Evolutionary conservation across 2,888 invertebrate species (phyloP), one percentile per base, ranked within the genome.

Genomic region (Tanypteryx hageni): DNA sequence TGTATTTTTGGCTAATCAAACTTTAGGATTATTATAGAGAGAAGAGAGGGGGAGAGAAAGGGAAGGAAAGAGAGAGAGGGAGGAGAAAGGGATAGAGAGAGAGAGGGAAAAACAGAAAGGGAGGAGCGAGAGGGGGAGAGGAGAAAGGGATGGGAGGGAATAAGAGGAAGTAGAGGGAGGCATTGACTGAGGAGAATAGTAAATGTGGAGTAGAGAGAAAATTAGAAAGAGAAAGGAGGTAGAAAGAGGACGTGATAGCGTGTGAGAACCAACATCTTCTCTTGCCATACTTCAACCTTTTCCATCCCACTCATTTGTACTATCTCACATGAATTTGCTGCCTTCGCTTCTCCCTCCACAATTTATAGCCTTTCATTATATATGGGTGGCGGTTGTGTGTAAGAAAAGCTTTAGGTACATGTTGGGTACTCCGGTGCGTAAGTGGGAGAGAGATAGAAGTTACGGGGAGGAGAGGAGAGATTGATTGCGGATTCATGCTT

Each of bases 391-490:
- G 86, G 61, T n/a, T n/a, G 68, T 89, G 89, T 89, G 89, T 61
- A 59, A 89, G 89, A 89, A 89, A 89, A 68, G 89, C 89, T 89
- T 89, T 44, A 68, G 89, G 89, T 89, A 89, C 61, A 61, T 64
- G 86, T 89, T 64, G 31, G 89, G 44, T 68, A 64, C 89, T 83
- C 83, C 27, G 0, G 31, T 16, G 68, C 57, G 57, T 85, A n/a
- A 22, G 22, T 57, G 56, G 14, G 86, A 22, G 1, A 27, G 5
- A 27, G 31, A 16, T 0, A 22, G 56, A n/a, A 44, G 83, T 57
- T 57, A n/a, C 56, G 11, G 82, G 31, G n/a, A 83, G 44, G 18
- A n/a, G 83, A 44, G 64, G 64, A 89, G 89, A 44, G 89, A 13
- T 68, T 61, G 68, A 44, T 61, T 89, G 89, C 31, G 83, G 83